These are phyloP conservation scores for Paedocypris sp. DNA, from an alignment of 2,113 vertebrate species.

Conservation along the genomic window DNA sequence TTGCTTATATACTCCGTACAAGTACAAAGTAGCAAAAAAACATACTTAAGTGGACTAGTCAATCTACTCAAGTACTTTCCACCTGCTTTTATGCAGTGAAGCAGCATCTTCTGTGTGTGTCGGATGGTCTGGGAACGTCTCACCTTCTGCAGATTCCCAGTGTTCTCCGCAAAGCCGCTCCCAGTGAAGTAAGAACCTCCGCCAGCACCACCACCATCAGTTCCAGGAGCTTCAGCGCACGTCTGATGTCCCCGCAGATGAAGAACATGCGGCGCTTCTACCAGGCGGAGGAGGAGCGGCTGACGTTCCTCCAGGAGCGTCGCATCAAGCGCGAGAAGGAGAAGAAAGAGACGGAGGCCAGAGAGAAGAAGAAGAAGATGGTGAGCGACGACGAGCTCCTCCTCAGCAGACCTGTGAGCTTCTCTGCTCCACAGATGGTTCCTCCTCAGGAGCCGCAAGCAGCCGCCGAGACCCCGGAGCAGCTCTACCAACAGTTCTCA, in stretches of 20 bases:
- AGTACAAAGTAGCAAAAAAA: no score
- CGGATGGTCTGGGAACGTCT: conserved; percentile 70
- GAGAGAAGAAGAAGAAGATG: conserved; percentile 47
- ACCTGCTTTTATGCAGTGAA: conserved; percentile 51
- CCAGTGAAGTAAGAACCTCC: conserved; percentile 67
- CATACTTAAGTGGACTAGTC: no score
- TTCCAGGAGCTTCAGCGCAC: not conserved
- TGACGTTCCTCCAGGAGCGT: conserved; percentile 60
- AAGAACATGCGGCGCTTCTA: conserved; percentile 61
- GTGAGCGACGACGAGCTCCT: conserved; percentile 50
- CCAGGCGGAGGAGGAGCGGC: conserved; percentile 65
- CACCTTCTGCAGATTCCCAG: conserved; percentile 76
- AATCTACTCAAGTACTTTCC: no score
- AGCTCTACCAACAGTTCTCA: conserved; percentile 46
- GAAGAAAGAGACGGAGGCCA: conserved; percentile 43
- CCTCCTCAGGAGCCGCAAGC: conserved; percentile 40
- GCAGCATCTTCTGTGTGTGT: conserved; percentile 77
- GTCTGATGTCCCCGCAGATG: conserved; percentile 52
- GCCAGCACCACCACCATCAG: not conserved
- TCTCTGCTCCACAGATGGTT: not conserved
- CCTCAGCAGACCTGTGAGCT: no score
- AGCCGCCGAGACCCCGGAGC: conserved; percentile 43
- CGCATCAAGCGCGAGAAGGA: conserved; percentile 45
- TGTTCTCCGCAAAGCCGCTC: conserved; percentile 52
- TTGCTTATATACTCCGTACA: no score